Conservation (phyloP, 2,113 vertebrate species). For the Brachypodius melanocephalos region DNA sequence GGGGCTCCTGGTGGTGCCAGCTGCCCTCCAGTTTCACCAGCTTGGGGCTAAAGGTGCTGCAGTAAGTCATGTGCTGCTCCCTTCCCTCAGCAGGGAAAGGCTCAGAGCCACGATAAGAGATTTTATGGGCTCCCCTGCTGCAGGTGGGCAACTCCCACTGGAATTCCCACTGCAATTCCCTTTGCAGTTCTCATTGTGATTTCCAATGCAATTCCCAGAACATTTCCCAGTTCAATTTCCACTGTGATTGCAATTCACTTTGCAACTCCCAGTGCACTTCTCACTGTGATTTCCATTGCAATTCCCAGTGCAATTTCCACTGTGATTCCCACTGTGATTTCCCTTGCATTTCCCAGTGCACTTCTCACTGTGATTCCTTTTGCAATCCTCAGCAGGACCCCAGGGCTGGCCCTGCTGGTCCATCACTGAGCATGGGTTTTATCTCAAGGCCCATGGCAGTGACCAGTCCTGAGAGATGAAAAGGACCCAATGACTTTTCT, state of each 20-base stretch:
- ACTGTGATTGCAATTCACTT: background rate
- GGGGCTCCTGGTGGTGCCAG: fast-evolving
- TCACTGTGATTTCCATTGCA: background rate
- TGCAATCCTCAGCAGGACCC: background rate
- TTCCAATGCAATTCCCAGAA: background rate
- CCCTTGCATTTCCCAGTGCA: background rate
- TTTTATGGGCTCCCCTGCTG: background rate
- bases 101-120: fast-evolving
- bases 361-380: background rate
- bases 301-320: background rate
- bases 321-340: background rate
- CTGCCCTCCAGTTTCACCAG: fast-evolving
- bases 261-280: background rate
- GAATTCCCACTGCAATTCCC: background rate
- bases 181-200: background rate
- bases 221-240: background rate
- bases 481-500: background rate
- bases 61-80: background rate
- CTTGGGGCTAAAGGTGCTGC: background rate
- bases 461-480: background rate
- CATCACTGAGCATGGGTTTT: background rate
- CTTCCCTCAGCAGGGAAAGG: background rate
- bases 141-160: background rate
- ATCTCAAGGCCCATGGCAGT: background rate
- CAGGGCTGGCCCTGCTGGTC: background rate